phyloP scores from a whole-genome alignment of 2,888 invertebrate species.

The Acanthococcus lagerstroemiae region DNA sequence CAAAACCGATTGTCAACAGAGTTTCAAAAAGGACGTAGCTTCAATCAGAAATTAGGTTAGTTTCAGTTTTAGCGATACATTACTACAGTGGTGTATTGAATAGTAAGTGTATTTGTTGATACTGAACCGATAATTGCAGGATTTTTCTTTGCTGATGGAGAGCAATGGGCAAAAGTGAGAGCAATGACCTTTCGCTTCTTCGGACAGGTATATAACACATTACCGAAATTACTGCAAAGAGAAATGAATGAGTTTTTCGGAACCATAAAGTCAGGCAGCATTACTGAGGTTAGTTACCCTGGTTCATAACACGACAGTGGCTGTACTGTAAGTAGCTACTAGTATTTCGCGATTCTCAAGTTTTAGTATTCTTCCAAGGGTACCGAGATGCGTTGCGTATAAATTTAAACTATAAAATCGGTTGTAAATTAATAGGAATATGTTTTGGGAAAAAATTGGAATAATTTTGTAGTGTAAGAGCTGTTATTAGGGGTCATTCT shows the following conservation, averaged over 20 bases:
- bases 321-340: too few relatives aligned
- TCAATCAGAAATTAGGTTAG: conserved; percentile 5
- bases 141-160: conserved; percentile 17
- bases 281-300: conserved; percentile 1
- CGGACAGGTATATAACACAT: conserved; percentile 3
- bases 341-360: neutral
- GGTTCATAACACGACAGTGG: neutral
- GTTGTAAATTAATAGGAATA: too few relatives aligned
- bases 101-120: too few relatives aligned
- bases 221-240: neutral
- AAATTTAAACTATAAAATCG: too few relatives aligned
- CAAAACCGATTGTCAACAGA: neutral
- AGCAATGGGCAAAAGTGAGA: conserved; percentile 3
- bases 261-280: neutral
- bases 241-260: conserved; percentile 8
- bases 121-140: neutral
- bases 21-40: neutral
- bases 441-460: too few relatives aligned
- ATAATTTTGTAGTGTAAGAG: too few relatives aligned
- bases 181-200: conserved; percentile 10
- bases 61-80: too few relatives aligned
- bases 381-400: too few relatives aligned
- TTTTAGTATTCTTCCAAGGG: too few relatives aligned
- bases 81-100: too few relatives aligned
- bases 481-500: too few relatives aligned